A percentile compares a stretch with the other conserved stretches of the same genome.
These are phyloP conservation scores for Chloropsis cyanopogon DNA, from an alignment of 2,113 vertebrate species.

Conservation along the genomic window DNA sequence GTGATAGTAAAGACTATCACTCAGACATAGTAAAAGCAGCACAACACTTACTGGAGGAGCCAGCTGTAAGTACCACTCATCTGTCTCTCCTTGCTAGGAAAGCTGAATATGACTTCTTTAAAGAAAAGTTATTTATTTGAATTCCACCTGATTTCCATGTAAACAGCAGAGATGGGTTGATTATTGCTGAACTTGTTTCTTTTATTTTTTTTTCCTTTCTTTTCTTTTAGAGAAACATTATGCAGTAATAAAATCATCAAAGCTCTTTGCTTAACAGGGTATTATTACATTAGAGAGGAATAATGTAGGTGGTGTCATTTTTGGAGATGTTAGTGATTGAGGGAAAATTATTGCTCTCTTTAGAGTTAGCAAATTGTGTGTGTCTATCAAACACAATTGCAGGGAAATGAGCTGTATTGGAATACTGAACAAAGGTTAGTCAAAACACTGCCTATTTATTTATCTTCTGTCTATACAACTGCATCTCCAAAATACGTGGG, in stretches of 20 bases:
- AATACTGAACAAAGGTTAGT: conserved; percentile 34
- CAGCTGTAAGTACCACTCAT: background rate
- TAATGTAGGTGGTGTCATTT: conserved; percentile 31
- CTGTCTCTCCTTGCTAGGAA: background rate
- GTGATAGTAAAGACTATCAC: no score
- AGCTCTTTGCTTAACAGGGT: conserved; percentile 17
- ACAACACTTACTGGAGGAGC: fast-evolving
- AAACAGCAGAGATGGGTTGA: background rate
- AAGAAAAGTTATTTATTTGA: background rate
- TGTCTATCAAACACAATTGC: conserved; percentile 38
- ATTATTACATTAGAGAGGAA: conserved; percentile 40
- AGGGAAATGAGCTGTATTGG: conserved; percentile 15
- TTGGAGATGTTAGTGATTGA: conserved; percentile 35
- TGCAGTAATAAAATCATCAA: background rate
- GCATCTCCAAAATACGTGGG: background rate
- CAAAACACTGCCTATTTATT: conserved; percentile 43
- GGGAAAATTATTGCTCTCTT: conserved; percentile 42
- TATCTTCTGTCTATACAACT: conserved; percentile 7
- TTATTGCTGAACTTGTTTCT: background rate
- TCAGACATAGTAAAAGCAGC: background rate
- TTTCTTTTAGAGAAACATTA: conserved; percentile 18
- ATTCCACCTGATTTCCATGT: background rate
- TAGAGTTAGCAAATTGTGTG: conserved; percentile 30
- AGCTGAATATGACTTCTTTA: background rate
- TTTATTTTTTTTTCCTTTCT: background rate